Evolutionary conservation across 2,888 invertebrate genomes (phyloP), one percentile per base, ranked within the genome.

Genomic region (Esperia sulphurella): DNA sequence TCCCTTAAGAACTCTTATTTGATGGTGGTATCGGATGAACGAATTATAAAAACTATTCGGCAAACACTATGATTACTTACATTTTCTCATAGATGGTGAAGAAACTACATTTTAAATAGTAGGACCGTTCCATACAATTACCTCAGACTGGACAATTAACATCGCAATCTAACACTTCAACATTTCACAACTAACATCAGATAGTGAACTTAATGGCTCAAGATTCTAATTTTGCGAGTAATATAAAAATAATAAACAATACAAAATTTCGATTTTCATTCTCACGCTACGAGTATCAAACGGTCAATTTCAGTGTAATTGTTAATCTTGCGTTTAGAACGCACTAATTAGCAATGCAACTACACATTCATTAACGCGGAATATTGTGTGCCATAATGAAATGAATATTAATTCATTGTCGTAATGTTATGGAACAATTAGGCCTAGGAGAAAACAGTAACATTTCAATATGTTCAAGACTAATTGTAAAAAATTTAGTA

Each of bases 241-340:
- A 28, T 41, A 28, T 28, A 28, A 41, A 41, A 28, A 41, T 41
- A n/a, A 41, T 41, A 41, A 48, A 41, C n/a, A 35, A 35, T 35
- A n/a, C 8, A 35, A 35, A 35, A 43, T 48, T 46, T 46, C 38
- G 29, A 49, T 48, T 48, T 40, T 35, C 40, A 33, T 52, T 57
- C 57, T 51, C 57, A 57, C 54, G 49, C 40, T 48, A 53, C 51
- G 3, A n/a, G n/a, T 51, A 45, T 45, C 13, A 48, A 46, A 14
- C 10, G 41, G 38, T n/a, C n/a, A n/a, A n/a, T n/a, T 35, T 35
- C 35, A 35, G n/a, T n/a, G 35, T n/a, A 43, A 39, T 46, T 43
- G 51, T 49, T 44, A 44, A 37, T 33, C 21, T 51, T 42, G 50
- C 48, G 52, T 45, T 45, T 35, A 41, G 38, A 45, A 44, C 42